Percentiles rank a stretch among this genome's conserved stretches.
phyloP scores from a whole-genome alignment of 2,888 invertebrate genomes.

The Hypena proboscidalis region DNA sequence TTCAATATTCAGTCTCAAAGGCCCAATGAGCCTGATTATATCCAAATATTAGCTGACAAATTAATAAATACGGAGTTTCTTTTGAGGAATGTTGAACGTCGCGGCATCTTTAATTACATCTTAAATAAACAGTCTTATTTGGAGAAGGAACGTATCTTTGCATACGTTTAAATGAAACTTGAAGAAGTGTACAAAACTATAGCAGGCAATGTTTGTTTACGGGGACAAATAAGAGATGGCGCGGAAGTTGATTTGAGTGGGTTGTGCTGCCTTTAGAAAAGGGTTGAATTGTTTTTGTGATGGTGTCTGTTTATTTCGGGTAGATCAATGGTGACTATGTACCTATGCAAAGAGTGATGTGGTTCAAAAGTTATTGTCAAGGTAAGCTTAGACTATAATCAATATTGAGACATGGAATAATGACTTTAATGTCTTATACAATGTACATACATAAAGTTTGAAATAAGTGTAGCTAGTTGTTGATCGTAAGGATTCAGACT shows the following conservation, averaged over 20 bases:
- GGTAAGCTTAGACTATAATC: too few relatives aligned
- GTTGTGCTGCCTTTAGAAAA: conserved; percentile 21
- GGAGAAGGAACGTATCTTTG: conserved; percentile 76
- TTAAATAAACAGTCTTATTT: conserved; percentile 75
- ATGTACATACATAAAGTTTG: too few relatives aligned
- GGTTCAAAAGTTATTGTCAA: too few relatives aligned
- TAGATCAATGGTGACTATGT: too few relatives aligned
- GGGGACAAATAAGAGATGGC: conserved; percentile 58
- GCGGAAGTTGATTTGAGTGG: conserved; percentile 40
- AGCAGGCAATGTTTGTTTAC: conserved; percentile 63
- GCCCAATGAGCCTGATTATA: conserved; percentile 71
- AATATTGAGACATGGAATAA: too few relatives aligned
- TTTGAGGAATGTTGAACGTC: conserved; percentile 67
- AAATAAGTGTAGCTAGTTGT: too few relatives aligned
- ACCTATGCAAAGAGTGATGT: too few relatives aligned
- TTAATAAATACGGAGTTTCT: conserved; percentile 81
- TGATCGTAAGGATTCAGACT: too few relatives aligned
- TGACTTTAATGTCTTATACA: too few relatives aligned
- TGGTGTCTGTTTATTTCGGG: neutral
- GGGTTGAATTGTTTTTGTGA: conserved; percentile 8
- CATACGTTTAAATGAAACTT: conserved; percentile 74
- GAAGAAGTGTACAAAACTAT: conserved; percentile 81
- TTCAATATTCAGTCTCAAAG: conserved; percentile 45
- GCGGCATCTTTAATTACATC: conserved; percentile 77
- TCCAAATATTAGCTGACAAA: conserved; percentile 79